These are phyloP conservation scores for Hermetia illucens DNA, from an alignment of 1,140 invertebrate species.

Conservation along the genomic window DNA sequence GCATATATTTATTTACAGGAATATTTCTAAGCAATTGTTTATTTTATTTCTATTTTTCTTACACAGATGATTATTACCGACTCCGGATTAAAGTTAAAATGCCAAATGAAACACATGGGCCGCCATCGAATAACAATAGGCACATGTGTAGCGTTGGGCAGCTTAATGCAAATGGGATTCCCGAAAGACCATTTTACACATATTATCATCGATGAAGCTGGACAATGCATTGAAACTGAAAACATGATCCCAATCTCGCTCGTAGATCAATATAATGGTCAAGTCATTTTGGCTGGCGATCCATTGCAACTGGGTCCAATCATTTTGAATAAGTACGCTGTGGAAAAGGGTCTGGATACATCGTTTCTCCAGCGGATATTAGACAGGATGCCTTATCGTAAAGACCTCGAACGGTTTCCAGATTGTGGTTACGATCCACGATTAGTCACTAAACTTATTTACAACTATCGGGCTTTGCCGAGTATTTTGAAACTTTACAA, in stretches of 20 bases:
- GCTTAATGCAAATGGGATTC: conserved; percentile 49
- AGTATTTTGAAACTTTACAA: conserved; percentile 62
- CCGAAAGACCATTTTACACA: conserved; percentile 70
- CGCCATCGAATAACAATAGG: conserved; percentile 64
- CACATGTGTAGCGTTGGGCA: conserved; percentile 62
- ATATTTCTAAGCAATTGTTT: background rate
- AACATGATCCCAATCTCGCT: conserved; percentile 56
- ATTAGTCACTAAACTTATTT: conserved; percentile 53
- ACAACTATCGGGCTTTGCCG: conserved; percentile 68
- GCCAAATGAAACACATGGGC: conserved; percentile 41
- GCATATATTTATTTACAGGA: too few relatives aligned
- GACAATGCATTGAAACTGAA: conserved; percentile 82
- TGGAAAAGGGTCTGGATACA: conserved; percentile 44
- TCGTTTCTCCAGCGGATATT: conserved; percentile 61
- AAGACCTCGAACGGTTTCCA: conserved; percentile 35
- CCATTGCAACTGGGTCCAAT: conserved; percentile 82
- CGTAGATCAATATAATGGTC: conserved; percentile 36
- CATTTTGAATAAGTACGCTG: conserved; percentile 48
- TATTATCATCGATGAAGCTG: conserved; percentile 80
- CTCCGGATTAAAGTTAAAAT: conserved; percentile 34
- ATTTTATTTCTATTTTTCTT: background rate
- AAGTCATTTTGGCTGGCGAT: conserved; percentile 79
- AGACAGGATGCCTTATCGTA: conserved; percentile 45
- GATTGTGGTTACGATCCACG: conserved; percentile 47
- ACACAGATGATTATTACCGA: conserved; percentile 15